Conservation (phyloP, 2,113 vertebrate species). For the Phyllostomus hastatus region DNA sequence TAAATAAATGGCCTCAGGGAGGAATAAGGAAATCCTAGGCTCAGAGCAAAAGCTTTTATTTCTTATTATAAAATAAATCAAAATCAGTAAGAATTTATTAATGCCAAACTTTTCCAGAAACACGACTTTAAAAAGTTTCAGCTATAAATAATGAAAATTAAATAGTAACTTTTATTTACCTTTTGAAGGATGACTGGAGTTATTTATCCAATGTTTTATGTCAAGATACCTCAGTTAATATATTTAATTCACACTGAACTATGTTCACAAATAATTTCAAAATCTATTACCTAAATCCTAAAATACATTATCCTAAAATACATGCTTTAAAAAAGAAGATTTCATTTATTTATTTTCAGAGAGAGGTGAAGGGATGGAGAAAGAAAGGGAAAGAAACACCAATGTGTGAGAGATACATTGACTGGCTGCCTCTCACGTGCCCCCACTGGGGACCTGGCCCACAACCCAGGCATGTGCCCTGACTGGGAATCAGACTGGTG, state of each 20-base stretch:
- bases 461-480: too few relatives aligned
- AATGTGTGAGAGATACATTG: too few relatives aligned
- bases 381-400: too few relatives aligned
- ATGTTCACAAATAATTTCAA: conserved; percentile 33
- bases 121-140: conserved; percentile 21
- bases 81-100: conserved; percentile 39
- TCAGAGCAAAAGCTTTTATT: conserved; percentile 35
- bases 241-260: neutral
- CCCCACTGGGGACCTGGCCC: too few relatives aligned
- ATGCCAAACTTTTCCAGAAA: conserved; percentile 41
- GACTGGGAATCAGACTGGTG: too few relatives aligned
- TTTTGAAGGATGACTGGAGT: neutral
- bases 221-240: neutral
- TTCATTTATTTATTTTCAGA: too few relatives aligned
- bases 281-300: conserved; percentile 12
- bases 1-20: conserved; percentile 47
- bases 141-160: conserved; percentile 43
- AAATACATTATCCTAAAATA: neutral
- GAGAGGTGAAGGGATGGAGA: too few relatives aligned
- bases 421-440: too few relatives aligned
- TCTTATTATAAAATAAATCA: conserved; percentile 35
- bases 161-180: conserved; percentile 43
- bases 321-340: too few relatives aligned
- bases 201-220: conserved; percentile 19
- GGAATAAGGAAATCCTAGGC: neutral